Conservation (phyloP, 2,888 invertebrate genomes). For the Xylota segnis region DNA sequence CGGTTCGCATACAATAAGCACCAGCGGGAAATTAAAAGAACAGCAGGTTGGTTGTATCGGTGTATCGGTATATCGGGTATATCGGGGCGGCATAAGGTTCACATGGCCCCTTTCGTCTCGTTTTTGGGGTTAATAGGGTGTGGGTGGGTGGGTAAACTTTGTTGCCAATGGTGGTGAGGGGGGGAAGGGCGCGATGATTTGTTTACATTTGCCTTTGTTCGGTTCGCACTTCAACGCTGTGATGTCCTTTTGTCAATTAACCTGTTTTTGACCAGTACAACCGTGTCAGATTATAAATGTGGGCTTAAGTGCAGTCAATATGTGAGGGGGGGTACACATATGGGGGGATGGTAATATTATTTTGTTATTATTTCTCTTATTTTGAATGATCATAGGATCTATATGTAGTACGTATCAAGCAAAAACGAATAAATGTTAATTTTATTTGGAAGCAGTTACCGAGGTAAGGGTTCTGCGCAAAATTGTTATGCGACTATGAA, state of each 20-base stretch:
- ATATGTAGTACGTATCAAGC: neutral
- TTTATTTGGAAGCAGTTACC: conserved; percentile 10
- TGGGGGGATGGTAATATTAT: neutral
- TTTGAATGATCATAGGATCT: conserved; percentile 35
- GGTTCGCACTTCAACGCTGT: conserved; percentile 10
- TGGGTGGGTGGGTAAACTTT: neutral
- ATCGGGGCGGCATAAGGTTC: conserved; percentile 29
- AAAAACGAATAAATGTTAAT: conserved; percentile 21
- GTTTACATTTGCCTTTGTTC: conserved; percentile 42
- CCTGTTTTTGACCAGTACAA: conserved; percentile 26
- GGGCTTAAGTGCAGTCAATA: neutral
- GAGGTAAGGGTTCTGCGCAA: neutral
- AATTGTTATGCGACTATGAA: neutral
- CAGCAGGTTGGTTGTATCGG: conserved; percentile 35
- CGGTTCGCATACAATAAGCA: conserved; percentile 32
- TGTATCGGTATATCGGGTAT: conserved; percentile 33
- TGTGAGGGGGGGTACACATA: neutral
- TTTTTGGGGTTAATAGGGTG: neutral
- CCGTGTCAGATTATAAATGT: neutral
- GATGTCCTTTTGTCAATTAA: conserved; percentile 49
- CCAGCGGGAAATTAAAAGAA: conserved; percentile 67
- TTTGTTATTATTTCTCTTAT: conserved; percentile 3
- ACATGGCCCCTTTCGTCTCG: conserved; percentile 5
- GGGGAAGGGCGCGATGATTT: conserved; percentile 29
- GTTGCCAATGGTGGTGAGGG: too few relatives aligned